These are phyloP conservation scores for Elephas maximus DNA, from an alignment of 2,113 vertebrate genomes.

Conservation along the genomic window DNA sequence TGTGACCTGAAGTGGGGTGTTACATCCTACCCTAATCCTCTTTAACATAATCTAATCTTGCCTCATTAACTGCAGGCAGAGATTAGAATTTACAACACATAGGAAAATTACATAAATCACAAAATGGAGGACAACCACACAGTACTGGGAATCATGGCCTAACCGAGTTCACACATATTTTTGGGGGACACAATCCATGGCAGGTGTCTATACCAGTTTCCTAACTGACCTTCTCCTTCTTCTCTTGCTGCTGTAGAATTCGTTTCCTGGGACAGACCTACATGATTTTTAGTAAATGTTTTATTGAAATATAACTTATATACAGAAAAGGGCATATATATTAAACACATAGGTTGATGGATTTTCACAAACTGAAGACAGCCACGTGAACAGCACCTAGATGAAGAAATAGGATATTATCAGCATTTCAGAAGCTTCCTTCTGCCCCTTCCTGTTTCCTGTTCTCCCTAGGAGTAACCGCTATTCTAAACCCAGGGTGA, in stretches of 20 bases:
- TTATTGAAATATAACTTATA: background rate
- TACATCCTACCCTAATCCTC: no score
- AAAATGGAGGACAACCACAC: no score
- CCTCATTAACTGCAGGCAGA: no score
- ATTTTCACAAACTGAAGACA: background rate
- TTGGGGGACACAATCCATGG: no score
- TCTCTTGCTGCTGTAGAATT: background rate
- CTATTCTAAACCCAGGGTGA: background rate
- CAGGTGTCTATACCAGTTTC: background rate
- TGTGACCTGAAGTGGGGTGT: no score
- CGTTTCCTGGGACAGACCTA: background rate
- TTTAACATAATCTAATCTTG: no score
- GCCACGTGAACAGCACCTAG: background rate
- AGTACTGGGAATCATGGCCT: no score
- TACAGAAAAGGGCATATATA: background rate
- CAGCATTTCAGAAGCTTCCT: no score
- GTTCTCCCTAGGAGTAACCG: background rate
- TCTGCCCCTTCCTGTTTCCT: background rate
- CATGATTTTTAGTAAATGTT: background rate
- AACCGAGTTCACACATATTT: no score
- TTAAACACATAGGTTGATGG: background rate
- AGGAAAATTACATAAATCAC: no score
- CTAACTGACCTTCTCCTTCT: background rate
- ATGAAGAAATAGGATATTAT: background rate
- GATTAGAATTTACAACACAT: no score